Evolutionary conservation across 2,113 vertebrate species (phyloP).

Genomic region (Nibea albiflora): DNA sequence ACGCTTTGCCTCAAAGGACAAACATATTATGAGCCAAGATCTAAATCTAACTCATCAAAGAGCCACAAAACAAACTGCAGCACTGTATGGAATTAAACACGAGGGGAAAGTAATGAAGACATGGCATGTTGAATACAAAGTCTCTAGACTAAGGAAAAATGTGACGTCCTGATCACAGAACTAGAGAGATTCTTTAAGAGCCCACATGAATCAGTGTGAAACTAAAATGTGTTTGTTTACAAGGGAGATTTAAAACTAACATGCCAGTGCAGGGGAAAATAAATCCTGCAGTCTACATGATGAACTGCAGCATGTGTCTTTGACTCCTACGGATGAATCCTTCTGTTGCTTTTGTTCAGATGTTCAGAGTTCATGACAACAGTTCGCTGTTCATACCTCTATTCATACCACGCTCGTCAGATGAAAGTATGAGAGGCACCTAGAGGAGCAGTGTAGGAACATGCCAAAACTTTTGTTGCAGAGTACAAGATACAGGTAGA

Average conservation of each 20-base stretch:
- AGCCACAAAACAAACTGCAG: constrained; percentile 11
- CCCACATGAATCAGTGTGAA: neutral
- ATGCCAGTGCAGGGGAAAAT: constrained; percentile 11
- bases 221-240: constrained; percentile 1
- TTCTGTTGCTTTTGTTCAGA: constrained; percentile 27
- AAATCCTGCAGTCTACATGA: constrained; percentile 17
- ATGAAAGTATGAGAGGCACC: constrained; percentile 43
- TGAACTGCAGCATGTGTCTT: constrained; percentile 32
- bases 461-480: constrained; percentile 46
- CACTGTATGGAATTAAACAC: constrained; percentile 34
- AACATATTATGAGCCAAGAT: constrained; percentile 3
- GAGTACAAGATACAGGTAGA: constrained; percentile 53
- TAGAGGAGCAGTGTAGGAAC: constrained; percentile 48
- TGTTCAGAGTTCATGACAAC: constrained; percentile 28
- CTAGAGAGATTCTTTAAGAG: neutral
- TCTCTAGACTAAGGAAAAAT: neutral
- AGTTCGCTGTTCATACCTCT: constrained; percentile 8
- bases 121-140: neutral
- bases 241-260: constrained; percentile 14
- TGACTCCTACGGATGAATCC: constrained; percentile 12
- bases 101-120: constrained; percentile 9
- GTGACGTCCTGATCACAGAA: neutral
- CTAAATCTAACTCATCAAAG: constrained; percentile 14
- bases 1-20: constrained; percentile 3
- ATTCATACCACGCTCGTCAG: constrained; percentile 34